Base-by-base conservation (phyloP, 2,797 vertebrate species). In the Echeneis naucrates region DNA sequence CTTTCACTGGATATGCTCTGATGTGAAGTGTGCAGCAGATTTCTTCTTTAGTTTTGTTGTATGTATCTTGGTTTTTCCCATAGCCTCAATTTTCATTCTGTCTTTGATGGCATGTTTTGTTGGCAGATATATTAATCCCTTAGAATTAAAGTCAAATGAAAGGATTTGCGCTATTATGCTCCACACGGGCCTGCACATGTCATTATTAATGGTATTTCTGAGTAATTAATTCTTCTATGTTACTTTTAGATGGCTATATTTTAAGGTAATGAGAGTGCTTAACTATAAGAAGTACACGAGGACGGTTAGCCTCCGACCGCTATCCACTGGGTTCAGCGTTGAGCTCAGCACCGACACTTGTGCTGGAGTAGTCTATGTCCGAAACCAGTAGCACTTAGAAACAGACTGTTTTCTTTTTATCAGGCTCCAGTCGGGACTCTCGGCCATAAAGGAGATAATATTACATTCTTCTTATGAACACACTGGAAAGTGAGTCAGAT, bases 391-490 rank as follows among this genome's bases (percentile, higher is more conserved):
- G 78, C 75, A 13, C 65, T 68, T 72, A 30, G 44, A 13, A 57
- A 37, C 55, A 50, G 72, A 50, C 53, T 65, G 71, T 63, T 79
- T 63, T 79, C 81, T 70, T 88, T 61, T 73, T 75, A 68, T 64
- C 73, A 33, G 72, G 70, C 75, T 68, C 67, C 71, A 42, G 81
- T 75, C 62, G 45, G 70, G 68, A 77, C 63, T 72, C 51, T 8
- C 8, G 38, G 24, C 78, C 88, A 88, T 80, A 70, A 86, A 72
- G 72, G 85, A 75, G 80, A 85, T 81, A 92, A 89, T 80, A 90
- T 88, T 84, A 82, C 82, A 82, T 82, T 87, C 70, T 73, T 86
- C 84, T 92, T 84, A 83, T 89, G 83, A 90, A 85, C 75, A 80
- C 81, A 85, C 13, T 81, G 67, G 32, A 74, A 78, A 78, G 75